phyloP scores from a whole-genome alignment of 2,797 vertebrate species.

The Pampus argenteus region DNA sequence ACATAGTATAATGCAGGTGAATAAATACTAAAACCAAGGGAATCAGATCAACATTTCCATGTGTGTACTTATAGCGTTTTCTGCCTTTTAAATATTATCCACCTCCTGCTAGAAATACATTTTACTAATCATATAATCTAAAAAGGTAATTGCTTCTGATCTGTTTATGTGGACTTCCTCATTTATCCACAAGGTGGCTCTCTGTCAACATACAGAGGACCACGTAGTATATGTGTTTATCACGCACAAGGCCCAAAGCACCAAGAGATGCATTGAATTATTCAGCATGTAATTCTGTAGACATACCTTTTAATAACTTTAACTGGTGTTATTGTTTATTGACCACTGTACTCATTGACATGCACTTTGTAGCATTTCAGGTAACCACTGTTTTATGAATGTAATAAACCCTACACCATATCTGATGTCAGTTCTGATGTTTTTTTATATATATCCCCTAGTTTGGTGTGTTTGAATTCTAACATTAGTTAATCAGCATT shows the following conservation, averaged over 20 bases:
- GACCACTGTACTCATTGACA: constrained; percentile 38
- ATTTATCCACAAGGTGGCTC: constrained; percentile 72
- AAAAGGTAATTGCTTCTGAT: not conserved
- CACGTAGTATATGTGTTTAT: not conserved
- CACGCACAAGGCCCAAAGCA: constrained; percentile 12
- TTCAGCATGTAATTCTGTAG: constrained; percentile 63
- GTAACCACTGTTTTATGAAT: constrained; percentile 54
- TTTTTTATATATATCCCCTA: not conserved
- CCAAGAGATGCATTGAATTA: constrained; percentile 53
- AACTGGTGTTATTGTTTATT: constrained; percentile 36
- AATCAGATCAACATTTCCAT: constrained; percentile 31
- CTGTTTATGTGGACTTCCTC: constrained; percentile 18
- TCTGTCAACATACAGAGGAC: constrained; percentile 34
- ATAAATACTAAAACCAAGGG: constrained; percentile 30
- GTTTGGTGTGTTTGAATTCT: not conserved
- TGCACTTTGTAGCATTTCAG: constrained; percentile 48
- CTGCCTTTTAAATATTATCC: constrained; percentile 16
- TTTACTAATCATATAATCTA: not conserved
- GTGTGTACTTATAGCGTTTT: constrained; percentile 13
- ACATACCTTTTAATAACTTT: constrained; percentile 40
- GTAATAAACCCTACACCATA: constrained; percentile 69
- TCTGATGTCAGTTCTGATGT: constrained; percentile 18
- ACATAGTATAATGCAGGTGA: constrained; percentile 22
- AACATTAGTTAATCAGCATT: not conserved
- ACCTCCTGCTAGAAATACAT: constrained; percentile 8